These are phyloP conservation scores for Aphaenogaster rudis DNA, from an alignment of 1,140 invertebrate species.

Conservation along the genomic window DNA sequence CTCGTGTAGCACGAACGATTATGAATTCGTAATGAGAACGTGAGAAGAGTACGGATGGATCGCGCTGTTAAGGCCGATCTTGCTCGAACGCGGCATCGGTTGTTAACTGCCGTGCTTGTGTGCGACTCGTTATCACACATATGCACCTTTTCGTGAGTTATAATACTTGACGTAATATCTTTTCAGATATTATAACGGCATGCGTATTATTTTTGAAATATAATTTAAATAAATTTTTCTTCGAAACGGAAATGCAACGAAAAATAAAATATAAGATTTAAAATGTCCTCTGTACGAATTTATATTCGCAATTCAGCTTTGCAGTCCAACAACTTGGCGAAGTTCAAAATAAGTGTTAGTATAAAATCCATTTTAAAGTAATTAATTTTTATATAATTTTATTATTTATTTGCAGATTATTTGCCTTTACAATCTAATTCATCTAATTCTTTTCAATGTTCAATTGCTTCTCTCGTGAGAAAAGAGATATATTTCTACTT, in stretches of 20 bases:
- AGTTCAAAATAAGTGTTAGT: neutral
- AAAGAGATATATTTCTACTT: neutral
- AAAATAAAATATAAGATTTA: neutral
- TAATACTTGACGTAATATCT: neutral
- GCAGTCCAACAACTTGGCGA: neutral
- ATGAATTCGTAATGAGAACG: conserved; percentile 51
- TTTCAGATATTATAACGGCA: neutral
- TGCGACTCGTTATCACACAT: conserved; percentile 23
- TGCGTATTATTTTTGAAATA: neutral
- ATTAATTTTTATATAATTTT: conserved; percentile 18
- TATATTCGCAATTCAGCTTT: conserved; percentile 1
- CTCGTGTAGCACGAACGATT: conserved; percentile 70
- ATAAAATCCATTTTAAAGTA: neutral
- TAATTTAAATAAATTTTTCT: conserved; percentile 17
- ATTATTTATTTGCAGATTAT: neutral
- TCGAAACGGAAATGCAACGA: too few species aligned
- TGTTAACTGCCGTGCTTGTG: conserved; percentile 33
- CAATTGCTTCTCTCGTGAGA: neutral
- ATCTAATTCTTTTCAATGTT: neutral
- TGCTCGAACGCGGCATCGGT: conserved; percentile 20
- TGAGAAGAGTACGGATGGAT: conserved; percentile 43
- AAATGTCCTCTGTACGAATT: neutral
- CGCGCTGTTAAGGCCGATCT: conserved; percentile 22
- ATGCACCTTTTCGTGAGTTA: neutral
- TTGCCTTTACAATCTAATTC: neutral